phyloP scores from a whole-genome alignment of 2,113 vertebrate species.

The Carassius gibelio region DNA sequence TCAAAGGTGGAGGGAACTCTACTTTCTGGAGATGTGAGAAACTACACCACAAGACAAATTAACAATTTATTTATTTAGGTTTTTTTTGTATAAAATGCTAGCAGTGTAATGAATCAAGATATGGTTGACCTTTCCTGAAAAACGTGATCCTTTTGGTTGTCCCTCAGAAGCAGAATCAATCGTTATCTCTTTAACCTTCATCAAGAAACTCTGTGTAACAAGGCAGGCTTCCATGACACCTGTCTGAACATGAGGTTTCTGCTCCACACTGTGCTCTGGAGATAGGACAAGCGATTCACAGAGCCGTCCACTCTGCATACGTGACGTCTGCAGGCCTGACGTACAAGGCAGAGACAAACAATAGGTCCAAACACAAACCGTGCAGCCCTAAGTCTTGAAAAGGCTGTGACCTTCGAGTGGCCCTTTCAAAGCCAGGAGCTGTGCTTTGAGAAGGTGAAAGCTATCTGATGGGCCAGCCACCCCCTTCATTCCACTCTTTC shows the following conservation, averaged over 20 bases:
- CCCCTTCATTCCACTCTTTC: slow-evolving; percentile 49
- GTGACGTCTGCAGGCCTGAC: slow-evolving; percentile 49
- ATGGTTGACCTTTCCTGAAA: neutral
- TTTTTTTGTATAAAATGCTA: neutral
- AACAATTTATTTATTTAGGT: too few relatives aligned
- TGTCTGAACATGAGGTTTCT: neutral
- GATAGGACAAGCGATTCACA: slow-evolving; percentile 11
- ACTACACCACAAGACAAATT: neutral
- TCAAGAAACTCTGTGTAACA: neutral
- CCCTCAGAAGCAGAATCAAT: neutral
- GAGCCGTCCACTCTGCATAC: slow-evolving; percentile 12
- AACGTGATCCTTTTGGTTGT: neutral
- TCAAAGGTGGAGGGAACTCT: neutral
- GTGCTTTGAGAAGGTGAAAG: slow-evolving; percentile 57
- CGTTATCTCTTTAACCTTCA: slow-evolving; percentile 5
- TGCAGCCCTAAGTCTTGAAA: slow-evolving; percentile 40
- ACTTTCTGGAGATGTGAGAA: neutral
- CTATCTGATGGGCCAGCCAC: slow-evolving; percentile 56
- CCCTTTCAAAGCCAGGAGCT: slow-evolving; percentile 52
- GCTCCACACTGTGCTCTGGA: neutral
- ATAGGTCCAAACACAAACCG: slow-evolving; percentile 50
- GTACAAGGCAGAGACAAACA: slow-evolving; percentile 41
- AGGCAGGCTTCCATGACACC: neutral
- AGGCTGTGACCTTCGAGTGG: slow-evolving; percentile 50
- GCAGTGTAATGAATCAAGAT: neutral